A percentile compares a stretch with the other conserved stretches of the same genome.
Evolutionary conservation across 2,113 vertebrate genomes (phyloP).

Genomic region (Centropus bengalensis): DNA sequence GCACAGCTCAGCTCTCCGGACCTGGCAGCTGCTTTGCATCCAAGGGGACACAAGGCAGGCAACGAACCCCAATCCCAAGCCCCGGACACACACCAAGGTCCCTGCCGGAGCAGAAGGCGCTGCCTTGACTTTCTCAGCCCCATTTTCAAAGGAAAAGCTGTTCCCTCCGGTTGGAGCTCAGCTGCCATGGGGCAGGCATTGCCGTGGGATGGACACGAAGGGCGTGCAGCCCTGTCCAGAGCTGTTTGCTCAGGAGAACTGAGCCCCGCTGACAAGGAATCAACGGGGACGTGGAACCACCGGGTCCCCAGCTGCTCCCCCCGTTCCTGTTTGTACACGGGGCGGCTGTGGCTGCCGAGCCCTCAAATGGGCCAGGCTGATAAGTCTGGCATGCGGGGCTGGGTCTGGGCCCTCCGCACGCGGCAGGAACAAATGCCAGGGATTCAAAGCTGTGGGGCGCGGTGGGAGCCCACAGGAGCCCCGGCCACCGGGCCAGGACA

Average conservation of each 20-base stretch:
- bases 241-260: constrained; percentile 1
- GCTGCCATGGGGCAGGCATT: not conserved
- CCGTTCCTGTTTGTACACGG: constrained; percentile 14
- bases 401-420: not conserved
- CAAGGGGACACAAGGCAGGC: not conserved
- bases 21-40: fast-evolving
- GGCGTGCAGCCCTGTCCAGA: constrained; percentile 35
- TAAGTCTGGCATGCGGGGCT: constrained; percentile 26
- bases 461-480: not conserved
- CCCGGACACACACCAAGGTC: not conserved
- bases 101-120: not conserved
- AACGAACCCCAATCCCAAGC: not conserved
- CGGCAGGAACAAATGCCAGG: not conserved
- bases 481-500: not conserved
- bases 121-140: not conserved
- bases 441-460: not conserved
- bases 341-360: constrained; percentile 18
- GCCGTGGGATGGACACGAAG: not conserved
- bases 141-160: not conserved
- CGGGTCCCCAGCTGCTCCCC: not conserved
- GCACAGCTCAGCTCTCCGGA: not conserved
- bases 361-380: constrained; percentile 19
- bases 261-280: not conserved
- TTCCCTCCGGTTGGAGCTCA: not conserved
- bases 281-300: constrained; percentile 7